Evolutionary conservation across 2,797 vertebrate species (phyloP).

Genomic region (Threskiornis aethiopicus): DNA sequence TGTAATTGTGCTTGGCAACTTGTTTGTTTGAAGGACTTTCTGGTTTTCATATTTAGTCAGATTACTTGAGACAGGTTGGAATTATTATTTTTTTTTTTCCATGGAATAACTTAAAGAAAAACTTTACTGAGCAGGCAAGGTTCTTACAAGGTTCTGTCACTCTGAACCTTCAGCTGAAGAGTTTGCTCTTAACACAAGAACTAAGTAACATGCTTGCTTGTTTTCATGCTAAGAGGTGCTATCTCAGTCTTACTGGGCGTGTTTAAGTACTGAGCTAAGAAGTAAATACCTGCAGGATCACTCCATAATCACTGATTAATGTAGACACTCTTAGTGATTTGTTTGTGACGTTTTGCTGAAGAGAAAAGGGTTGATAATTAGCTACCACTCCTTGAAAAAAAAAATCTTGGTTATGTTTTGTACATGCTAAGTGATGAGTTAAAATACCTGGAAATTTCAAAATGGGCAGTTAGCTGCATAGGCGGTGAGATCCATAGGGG

Average conservation of each 20-base stretch:
- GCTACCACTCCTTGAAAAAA: neutral
- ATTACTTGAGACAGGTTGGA: neutral
- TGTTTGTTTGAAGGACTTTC: neutral
- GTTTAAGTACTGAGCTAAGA: neutral
- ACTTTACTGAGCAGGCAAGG: neutral
- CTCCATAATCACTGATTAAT: neutral
- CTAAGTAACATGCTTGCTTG: neutral
- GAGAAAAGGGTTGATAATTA: neutral
- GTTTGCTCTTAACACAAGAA: neutral
- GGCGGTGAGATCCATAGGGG: neutral
- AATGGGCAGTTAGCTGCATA: neutral
- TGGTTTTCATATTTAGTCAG: neutral
- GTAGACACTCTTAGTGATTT: neutral
- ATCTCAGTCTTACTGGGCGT: accelerated
- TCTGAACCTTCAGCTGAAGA: neutral
- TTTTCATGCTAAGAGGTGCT: neutral
- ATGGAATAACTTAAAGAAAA: neutral
- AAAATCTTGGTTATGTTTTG: neutral
- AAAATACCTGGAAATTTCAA: neutral
- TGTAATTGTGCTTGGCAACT: neutral
- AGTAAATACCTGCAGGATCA: constrained; percentile 3
- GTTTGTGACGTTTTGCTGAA: neutral
- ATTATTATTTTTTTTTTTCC: neutral
- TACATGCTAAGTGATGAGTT: neutral
- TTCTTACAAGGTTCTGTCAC: neutral